These are phyloP conservation scores for Congeria kusceri DNA, from an alignment of 2,888 invertebrate genomes.

Conservation along the genomic window DNA sequence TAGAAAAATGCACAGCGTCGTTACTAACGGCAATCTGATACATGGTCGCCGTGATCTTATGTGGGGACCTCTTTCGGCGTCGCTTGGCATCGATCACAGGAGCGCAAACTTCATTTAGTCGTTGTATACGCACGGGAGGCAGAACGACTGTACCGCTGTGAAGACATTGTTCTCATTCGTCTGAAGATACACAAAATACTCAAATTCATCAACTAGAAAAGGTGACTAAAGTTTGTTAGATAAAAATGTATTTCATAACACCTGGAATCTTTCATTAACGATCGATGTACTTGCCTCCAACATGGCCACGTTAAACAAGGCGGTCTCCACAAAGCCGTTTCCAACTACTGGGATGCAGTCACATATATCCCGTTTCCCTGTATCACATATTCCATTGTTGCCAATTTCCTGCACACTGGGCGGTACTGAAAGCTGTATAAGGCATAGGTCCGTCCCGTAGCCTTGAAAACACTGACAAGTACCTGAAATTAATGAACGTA, in stretches of 20 bases:
- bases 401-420: slow-evolving; percentile 21
- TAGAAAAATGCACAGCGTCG: neutral
- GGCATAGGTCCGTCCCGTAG: slow-evolving; percentile 28
- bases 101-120: slow-evolving; percentile 29
- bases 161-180: too few species aligned
- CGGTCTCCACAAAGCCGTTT: slow-evolving; percentile 28
- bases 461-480: slow-evolving; percentile 16
- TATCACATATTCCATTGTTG: slow-evolving; percentile 30
- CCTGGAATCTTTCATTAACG: too few species aligned
- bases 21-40: neutral
- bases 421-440: slow-evolving; percentile 2
- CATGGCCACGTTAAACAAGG: slow-evolving; percentile 7
- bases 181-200: too few species aligned
- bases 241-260: too few species aligned
- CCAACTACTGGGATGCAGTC: slow-evolving; percentile 32
- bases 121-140: slow-evolving; percentile 9
- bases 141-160: too few species aligned
- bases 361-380: slow-evolving; percentile 11
- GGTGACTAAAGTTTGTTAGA: too few species aligned
- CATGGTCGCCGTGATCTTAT: neutral
- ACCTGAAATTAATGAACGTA: neutral
- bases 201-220: too few species aligned
- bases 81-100: neutral
- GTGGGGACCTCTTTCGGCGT: neutral
- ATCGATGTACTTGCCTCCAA: slow-evolving; percentile 12